Evolutionary conservation across 2,888 invertebrate genomes (phyloP).

Genomic region (Plagodis pulveraria): DNA sequence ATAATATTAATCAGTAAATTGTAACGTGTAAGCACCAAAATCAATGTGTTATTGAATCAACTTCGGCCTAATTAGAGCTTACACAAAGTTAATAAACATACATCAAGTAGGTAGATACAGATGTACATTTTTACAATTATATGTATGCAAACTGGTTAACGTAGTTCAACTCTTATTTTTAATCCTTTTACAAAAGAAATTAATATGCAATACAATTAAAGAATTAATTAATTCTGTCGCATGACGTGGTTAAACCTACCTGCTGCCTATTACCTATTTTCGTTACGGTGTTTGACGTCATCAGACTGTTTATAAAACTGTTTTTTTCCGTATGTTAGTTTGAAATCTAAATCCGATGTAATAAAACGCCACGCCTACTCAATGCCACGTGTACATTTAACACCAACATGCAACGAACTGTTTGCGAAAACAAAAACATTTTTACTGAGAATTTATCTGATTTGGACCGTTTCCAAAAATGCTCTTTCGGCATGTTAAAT

Average conservation of each 20-base stretch:
- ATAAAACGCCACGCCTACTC: conserved; percentile 10
- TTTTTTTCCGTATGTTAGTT: neutral
- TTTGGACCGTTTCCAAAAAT: conserved; percentile 34
- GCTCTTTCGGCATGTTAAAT: conserved; percentile 28
- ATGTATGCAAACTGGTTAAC: too few species aligned
- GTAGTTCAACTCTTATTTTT: neutral
- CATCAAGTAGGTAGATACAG: too few species aligned
- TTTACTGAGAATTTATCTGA: conserved; percentile 33
- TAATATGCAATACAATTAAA: neutral
- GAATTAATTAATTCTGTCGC: neutral
- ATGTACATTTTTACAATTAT: too few species aligned
- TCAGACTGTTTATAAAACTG: too few species aligned
- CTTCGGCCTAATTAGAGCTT: too few species aligned
- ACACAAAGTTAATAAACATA: too few species aligned
- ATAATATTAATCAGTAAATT: too few species aligned
- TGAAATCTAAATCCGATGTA: conserved; percentile 9
- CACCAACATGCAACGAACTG: conserved; percentile 29
- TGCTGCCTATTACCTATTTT: neutral
- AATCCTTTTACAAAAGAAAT: neutral
- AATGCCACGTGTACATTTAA: conserved; percentile 19
- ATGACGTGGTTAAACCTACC: neutral
- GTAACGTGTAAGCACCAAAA: too few species aligned
- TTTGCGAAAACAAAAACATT: conserved; percentile 34
- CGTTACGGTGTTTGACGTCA: neutral
- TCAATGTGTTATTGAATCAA: too few species aligned